Base-by-base conservation (phyloP, 1,140 invertebrate genomes). In the Anastatus disparis region DNA sequence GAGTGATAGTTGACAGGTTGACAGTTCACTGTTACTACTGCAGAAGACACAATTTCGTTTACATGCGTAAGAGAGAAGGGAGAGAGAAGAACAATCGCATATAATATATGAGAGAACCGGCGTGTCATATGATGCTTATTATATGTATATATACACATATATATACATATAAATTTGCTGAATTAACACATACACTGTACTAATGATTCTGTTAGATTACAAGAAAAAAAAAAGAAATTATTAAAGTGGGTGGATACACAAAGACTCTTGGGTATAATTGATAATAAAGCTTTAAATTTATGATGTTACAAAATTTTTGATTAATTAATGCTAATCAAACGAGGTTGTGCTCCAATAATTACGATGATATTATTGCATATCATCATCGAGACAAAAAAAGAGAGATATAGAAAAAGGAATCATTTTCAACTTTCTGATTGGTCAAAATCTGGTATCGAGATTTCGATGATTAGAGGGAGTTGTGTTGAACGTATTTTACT, bases 31-130 rank as follows among this genome's bases (percentile, higher is more conserved):
- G 48, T 31, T 64, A 17, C 44, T 26, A 15, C 10, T 63, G 50
- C 50, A 65, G 63, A 65, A 65, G 63, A 65, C 63, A 55, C 24
- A 15, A 65, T 55, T 65, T 55, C 20, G 20, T 15, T 65, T 22
- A 38, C 63, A 53, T 26, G 24, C 22, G 46, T n/a, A n/a, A n/a
- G n/a, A n/a, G 24, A 31, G 27, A 15, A 42, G 24, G 9, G 2
- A n/a, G n/a, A 29, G 26, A 29, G 26, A 4, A 7, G 15, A n/a
- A n/a, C n/a, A n/a, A n/a, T n/a, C n/a, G n/a, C n/a, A n/a, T n/a
- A n/a, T n/a, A n/a, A n/a, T n/a, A n/a, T n/a, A n/a, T n/a, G n/a
- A n/a, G n/a, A n/a, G n/a, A n/a, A n/a, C n/a, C n/a, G n/a, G n/a
- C n/a, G n/a, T n/a, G n/a, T n/a, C n/a, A n/a, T n/a, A 7, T 44